Evolutionary conservation across 2,113 vertebrate genomes (phyloP), one percentile per base, ranked within the genome.

Genomic region (Colius striatus): DNA sequence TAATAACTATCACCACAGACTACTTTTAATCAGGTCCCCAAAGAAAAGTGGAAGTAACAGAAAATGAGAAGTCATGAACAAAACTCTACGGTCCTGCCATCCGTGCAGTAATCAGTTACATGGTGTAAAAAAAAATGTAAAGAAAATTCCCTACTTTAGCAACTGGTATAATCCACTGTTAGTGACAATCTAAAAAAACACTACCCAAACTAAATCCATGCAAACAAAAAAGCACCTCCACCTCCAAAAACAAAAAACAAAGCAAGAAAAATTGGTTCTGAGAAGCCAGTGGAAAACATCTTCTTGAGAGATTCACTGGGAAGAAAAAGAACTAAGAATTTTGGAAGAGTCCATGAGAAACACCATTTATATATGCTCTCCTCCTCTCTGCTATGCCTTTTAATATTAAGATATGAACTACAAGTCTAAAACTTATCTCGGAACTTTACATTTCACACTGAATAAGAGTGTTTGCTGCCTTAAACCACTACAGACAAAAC

Each of bases 31-130:
- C 78, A 95, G 75, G 43, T 68, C 58, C 81, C 61, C 6, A 11
- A 91, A 87, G 89, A 91, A 93, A 91, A 92, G n/a, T 50, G 80
- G 92, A 95, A 92, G 76, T 84, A 95, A 87, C 50, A 95, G 72
- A 66, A 95, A 92, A 93, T 90, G 54, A 67, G 94, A 97, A 90
- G 5, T 54, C 70, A 77, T 80, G 74, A 92, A 92, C 77, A 61
- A 63, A 87, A 72, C 41, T 63, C 48, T 80, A 83, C 41, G 89
- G 81, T 60, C 92, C 86, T 89, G 84, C 32, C 73, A 89, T 45
- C 67, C 84, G 54, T 43, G 53, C 3, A 7, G 65, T 71, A 92
- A 66, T 43, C 89, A 94, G 23, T 66, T 81, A 78, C 50, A 87
- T 3, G 3, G 47, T 76, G 30, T 61, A 77, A 54, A 90, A 84